Percentiles rank a stretch among this genome's conserved stretches.
Conservation (phyloP, 30 jellyfish, hydroid and myxozoan genomes). For the Mastigias papua region DNA sequence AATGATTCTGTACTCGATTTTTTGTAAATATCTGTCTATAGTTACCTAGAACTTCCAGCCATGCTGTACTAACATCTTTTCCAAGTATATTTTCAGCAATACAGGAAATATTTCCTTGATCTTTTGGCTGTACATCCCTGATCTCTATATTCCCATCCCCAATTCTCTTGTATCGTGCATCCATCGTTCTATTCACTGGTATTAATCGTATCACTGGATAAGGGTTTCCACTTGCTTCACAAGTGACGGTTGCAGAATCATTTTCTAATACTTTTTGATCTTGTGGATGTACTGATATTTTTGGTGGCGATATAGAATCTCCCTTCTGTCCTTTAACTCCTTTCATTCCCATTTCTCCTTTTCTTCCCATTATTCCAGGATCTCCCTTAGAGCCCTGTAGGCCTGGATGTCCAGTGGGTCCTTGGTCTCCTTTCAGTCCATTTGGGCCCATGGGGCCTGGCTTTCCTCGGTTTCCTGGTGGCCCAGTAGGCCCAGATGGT, state of each 20-base stretch:
- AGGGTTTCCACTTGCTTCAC: conserved; percentile 39
- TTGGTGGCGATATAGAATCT: conserved; percentile 25
- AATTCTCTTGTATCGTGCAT: conserved; percentile 2
- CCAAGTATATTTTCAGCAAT: conserved; percentile 26
- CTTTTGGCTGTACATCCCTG: conserved; percentile 1
- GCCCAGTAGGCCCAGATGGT: no score
- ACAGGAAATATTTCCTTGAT: conserved; percentile 11
- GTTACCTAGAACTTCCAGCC: not conserved
- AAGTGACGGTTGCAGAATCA: conserved; percentile 12
- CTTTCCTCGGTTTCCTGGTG: conserved; percentile 38
- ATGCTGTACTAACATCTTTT: conserved; percentile 7
- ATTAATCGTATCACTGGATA: conserved; percentile 1
- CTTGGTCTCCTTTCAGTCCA: conserved; percentile 19
- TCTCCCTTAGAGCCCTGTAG: not conserved
- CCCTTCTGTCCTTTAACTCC: conserved; percentile 23
- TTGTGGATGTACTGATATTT: conserved; percentile 12
- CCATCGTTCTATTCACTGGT: not conserved
- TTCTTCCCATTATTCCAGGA: conserved; percentile 8
- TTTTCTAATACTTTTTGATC: conserved; percentile 13
- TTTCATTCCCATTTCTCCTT: conserved; percentile 8
- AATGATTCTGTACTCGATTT: no score
- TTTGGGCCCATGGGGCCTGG: conserved; percentile 6
- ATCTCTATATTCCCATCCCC: conserved; percentile 8
- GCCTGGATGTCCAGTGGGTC: not conserved
- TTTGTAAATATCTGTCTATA: no score